These are phyloP conservation scores for Oscheius sp. DNA, from an alignment of 2,888 invertebrate species.

Conservation along the genomic window DNA sequence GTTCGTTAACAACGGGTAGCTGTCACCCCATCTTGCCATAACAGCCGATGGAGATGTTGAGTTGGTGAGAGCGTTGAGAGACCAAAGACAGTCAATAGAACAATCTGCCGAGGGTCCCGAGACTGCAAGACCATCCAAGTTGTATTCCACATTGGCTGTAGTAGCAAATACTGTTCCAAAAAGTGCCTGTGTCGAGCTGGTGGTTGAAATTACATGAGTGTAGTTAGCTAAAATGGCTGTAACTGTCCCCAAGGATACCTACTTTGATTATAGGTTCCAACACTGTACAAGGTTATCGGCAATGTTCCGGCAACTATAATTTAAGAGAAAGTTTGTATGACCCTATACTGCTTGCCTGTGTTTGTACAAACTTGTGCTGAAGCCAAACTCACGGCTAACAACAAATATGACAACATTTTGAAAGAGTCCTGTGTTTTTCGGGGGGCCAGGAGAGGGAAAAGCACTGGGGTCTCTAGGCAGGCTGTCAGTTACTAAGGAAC, in stretches of 20 bases:
- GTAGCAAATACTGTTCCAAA: neutral
- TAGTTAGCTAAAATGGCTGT: neutral
- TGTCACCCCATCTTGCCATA: constrained; percentile 45
- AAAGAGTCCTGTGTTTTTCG: too few species aligned
- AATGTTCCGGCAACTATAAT: neutral
- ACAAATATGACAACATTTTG: constrained; percentile 11
- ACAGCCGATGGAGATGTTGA: constrained; percentile 25
- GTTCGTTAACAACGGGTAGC: constrained; percentile 39
- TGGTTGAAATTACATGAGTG: constrained; percentile 15
- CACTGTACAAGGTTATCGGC: constrained; percentile 10
- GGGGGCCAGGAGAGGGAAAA: neutral
- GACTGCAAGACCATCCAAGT: neutral
- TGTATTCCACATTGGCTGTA: neutral
- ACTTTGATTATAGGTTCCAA: neutral
- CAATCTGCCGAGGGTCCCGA: neutral
- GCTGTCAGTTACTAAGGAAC: constrained; percentile 22
- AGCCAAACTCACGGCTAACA: neutral
- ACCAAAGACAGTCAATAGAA: neutral
- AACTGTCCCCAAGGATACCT: neutral
- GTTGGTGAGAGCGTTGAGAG: neutral
- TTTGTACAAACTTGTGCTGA: neutral
- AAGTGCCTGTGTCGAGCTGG: too few species aligned
- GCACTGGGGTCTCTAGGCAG: constrained; percentile 7
- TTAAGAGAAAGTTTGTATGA: neutral
- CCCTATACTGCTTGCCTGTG: neutral